Evolutionary conservation across 2,888 invertebrate species (phyloP).

Genomic region (Callyntrura guangdongensis): DNA sequence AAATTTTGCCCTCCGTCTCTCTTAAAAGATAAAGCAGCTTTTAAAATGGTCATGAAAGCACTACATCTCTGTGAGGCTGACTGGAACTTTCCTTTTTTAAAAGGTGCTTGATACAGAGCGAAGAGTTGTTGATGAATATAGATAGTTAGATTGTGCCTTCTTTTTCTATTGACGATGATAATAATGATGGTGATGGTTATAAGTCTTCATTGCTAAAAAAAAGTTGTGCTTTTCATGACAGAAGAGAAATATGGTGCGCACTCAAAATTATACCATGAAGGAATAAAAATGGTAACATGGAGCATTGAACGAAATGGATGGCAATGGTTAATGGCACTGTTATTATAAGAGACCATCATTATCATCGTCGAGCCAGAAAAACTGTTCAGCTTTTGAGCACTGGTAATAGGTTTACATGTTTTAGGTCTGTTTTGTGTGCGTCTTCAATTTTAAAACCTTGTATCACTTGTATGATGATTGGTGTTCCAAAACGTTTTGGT

Average conservation of each 20-base stretch:
- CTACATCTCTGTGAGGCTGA: too few relatives aligned
- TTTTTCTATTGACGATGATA: constrained; percentile 38
- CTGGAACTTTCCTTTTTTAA: constrained; percentile 31
- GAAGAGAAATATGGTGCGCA: constrained; percentile 34
- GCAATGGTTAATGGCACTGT: background rate
- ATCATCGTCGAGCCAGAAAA: background rate
- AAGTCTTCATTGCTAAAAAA: constrained; percentile 41
- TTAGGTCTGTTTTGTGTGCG: background rate
- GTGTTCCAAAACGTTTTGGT: background rate
- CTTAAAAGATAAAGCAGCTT: background rate
- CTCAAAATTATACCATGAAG: constrained; percentile 71
- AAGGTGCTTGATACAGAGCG: background rate
- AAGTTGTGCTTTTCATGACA: background rate
- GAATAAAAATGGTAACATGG: constrained; percentile 32
- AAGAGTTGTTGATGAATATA: constrained; percentile 25
- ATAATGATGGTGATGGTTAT: constrained; percentile 18
- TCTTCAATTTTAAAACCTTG: background rate
- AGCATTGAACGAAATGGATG: constrained; percentile 26
- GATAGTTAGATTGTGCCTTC: constrained; percentile 21
- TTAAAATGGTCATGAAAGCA: background rate
- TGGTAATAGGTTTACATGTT: too few relatives aligned
- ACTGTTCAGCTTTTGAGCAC: background rate
- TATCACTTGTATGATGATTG: background rate
- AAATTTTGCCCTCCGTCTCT: background rate
- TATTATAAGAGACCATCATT: background rate